A percentile compares a stretch with the other conserved stretches of the same genome.
phyloP scores from a whole-genome alignment of 2,888 invertebrate genomes.

The Lycia hirtaria region DNA sequence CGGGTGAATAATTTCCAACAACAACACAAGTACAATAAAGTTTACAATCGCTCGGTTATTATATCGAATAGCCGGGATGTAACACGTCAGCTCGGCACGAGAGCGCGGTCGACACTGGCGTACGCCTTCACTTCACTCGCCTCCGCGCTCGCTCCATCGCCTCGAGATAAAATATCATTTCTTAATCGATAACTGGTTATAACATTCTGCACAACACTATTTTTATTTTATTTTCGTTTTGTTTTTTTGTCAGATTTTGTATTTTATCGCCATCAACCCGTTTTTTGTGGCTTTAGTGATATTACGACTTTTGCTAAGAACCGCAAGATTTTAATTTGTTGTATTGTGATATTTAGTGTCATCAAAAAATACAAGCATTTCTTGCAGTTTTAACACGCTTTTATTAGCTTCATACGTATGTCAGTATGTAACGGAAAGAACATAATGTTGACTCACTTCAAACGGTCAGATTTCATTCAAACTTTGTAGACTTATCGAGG shows the following conservation, averaged over 20 bases:
- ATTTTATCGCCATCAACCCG: slow-evolving; percentile 32
- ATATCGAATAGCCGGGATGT: slow-evolving; percentile 61
- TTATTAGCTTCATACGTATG: no score
- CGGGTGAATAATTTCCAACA: slow-evolving; percentile 43
- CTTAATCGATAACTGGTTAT: slow-evolving; percentile 66
- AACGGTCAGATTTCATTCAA: no score
- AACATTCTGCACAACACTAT: slow-evolving; percentile 54
- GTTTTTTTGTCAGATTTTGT: slow-evolving; percentile 41
- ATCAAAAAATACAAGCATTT: not conserved
- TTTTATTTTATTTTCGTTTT: slow-evolving; percentile 41
- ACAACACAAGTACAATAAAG: slow-evolving; percentile 61
- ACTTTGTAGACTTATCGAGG: no score
- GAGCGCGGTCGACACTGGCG: slow-evolving; percentile 60
- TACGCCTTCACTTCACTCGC: slow-evolving; percentile 39
- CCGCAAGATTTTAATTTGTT: no score
- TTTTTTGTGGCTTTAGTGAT: slow-evolving; percentile 4
- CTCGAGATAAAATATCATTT: slow-evolving; percentile 61
- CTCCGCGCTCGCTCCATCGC: slow-evolving; percentile 40
- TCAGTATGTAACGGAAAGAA: no score
- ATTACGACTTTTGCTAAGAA: not conserved
- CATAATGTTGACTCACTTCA: no score
- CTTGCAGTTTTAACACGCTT: no score
- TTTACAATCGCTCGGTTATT: slow-evolving; percentile 72
- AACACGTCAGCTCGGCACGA: slow-evolving; percentile 57
- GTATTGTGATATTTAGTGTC: not conserved